These are phyloP conservation scores for Aulostomus chinensis DNA, from an alignment of 2,797 vertebrate species.

Conservation along the genomic window DNA sequence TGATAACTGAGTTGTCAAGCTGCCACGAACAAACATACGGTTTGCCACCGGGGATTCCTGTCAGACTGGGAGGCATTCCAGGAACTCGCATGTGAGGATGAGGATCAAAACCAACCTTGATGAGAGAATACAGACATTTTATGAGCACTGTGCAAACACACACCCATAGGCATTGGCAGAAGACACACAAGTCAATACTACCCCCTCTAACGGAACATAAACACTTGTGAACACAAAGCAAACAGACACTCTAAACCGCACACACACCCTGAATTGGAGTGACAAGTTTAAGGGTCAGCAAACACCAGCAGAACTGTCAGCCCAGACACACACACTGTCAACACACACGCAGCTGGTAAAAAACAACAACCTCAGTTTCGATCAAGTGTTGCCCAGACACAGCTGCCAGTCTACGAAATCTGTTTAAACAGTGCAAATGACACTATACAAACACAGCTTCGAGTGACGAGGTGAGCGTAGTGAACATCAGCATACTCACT, in stretches of 20 bases:
- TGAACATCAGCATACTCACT: slow-evolving; percentile 22
- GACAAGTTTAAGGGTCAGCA: slow-evolving; percentile 52
- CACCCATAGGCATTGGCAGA: slow-evolving; percentile 24
- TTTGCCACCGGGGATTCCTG: slow-evolving; percentile 94
- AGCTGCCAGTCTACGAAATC: slow-evolving; percentile 56
- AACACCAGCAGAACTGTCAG: slow-evolving; percentile 50
- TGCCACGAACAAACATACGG: slow-evolving; percentile 83
- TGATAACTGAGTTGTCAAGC: slow-evolving; percentile 6
- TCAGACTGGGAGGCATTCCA: slow-evolving; percentile 89
- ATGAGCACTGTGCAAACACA: slow-evolving; percentile 47
- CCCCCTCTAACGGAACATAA: slow-evolving; percentile 49
- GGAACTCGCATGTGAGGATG: slow-evolving; percentile 93
- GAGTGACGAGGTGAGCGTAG: slow-evolving; percentile 51
- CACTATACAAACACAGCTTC: slow-evolving; percentile 62
- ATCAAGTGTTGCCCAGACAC: slow-evolving; percentile 64
- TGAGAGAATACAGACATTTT: slow-evolving; percentile 29
- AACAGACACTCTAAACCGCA: slow-evolving; percentile 49
- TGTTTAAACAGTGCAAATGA: slow-evolving; percentile 73
- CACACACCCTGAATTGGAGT: slow-evolving; percentile 43
- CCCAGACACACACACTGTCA: too few relatives aligned
- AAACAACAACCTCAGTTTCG: slow-evolving; percentile 51
- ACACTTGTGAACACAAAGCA: slow-evolving; percentile 53
- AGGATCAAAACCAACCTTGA: slow-evolving; percentile 95
- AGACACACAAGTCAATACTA: slow-evolving; percentile 50
- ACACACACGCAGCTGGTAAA: slow-evolving; percentile 9